A percentile compares a stretch with the other conserved stretches of the same genome.
phyloP scores from a whole-genome alignment of 2,113 vertebrate species.

The Gobiocypris rarus region DNA sequence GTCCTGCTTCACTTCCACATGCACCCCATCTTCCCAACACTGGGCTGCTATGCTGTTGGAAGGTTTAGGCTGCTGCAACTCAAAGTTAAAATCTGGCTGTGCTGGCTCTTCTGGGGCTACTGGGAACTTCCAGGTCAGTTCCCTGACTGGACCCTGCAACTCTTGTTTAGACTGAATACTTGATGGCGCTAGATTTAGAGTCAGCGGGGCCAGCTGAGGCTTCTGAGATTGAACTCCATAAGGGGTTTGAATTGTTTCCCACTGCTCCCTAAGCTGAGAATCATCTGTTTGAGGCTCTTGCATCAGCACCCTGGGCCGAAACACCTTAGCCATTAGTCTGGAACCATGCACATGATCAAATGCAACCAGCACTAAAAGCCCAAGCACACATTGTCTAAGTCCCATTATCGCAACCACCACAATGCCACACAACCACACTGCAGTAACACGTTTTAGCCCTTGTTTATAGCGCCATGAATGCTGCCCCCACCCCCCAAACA shows the following conservation, averaged over 20 bases:
- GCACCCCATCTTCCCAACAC: slow-evolving; percentile 33
- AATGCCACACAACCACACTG: too few relatives aligned
- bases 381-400: not conserved
- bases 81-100: not conserved
- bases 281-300: not conserved
- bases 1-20: slow-evolving; percentile 40
- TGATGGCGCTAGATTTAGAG: not conserved
- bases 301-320: not conserved
- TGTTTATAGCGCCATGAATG: not conserved
- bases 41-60: not conserved
- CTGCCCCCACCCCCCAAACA: not conserved
- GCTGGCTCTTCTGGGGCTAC: not conserved
- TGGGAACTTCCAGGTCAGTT: slow-evolving; percentile 18
- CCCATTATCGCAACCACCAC: not conserved
- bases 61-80: not conserved
- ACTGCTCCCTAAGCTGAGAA: not conserved
- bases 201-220: not conserved
- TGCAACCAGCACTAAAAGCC: not conserved
- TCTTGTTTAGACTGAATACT: slow-evolving; percentile 26
- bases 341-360: not conserved
- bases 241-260: not conserved
- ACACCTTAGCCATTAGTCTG: fast-evolving
- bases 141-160: not conserved
- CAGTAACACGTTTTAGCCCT: not conserved
- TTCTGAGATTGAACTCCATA: not conserved